phyloP scores from a whole-genome alignment of 2,888 invertebrate genomes.

The Panzeria rudis region DNA sequence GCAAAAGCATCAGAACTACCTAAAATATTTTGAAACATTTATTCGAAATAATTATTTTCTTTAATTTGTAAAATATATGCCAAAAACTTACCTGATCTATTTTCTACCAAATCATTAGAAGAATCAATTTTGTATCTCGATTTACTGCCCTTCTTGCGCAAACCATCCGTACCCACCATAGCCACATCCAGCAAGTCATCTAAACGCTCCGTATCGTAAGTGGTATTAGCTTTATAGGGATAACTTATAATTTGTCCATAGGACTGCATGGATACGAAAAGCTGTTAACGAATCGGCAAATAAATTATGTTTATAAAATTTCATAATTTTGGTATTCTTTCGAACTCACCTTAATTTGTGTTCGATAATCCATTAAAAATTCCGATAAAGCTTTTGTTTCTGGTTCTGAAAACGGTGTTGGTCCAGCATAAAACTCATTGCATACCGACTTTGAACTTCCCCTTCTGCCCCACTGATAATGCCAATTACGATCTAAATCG shows the following conservation, averaged over 20 bases:
- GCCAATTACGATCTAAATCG: constrained; percentile 91
- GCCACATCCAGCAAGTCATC: constrained; percentile 83
- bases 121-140: constrained; percentile 83
- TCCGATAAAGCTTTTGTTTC: constrained; percentile 89
- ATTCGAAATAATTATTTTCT: neutral
- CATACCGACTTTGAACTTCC: constrained; percentile 90
- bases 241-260: constrained; percentile 89
- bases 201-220: constrained; percentile 79
- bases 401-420: constrained; percentile 90
- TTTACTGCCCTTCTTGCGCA: constrained; percentile 81
- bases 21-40: constrained; percentile 75
- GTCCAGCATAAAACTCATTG: constrained; percentile 90
- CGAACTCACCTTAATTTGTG: constrained; percentile 86
- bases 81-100: constrained; percentile 78
- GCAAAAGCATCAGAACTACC: constrained; percentile 96
- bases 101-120: constrained; percentile 80
- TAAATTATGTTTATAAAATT: neutral
- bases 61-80: neutral
- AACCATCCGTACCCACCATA: constrained; percentile 81
- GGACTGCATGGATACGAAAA: constrained; percentile 87
- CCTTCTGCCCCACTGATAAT: constrained; percentile 88
- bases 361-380: constrained; percentile 86
- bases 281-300: constrained; percentile 81
- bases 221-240: constrained; percentile 84
- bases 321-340: constrained; percentile 59